Evolutionary conservation across 2,113 vertebrate genomes (phyloP).

Genomic region (Apaloderma vittatum): DNA sequence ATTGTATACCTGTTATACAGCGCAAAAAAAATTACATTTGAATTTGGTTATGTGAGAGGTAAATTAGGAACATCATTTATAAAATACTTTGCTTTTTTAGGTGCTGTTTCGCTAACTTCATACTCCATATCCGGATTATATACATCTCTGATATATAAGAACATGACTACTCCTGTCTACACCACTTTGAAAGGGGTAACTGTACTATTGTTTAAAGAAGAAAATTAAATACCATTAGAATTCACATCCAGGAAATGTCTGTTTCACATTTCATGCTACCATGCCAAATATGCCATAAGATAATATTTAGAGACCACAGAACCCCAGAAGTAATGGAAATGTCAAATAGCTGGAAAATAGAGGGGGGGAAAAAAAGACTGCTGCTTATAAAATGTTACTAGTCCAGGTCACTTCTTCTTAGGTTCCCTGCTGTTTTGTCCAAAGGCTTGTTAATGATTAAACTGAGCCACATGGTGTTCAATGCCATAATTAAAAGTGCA

Average conservation of each 20-base stretch:
- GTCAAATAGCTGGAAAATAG: not conserved
- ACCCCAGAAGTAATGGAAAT: slow-evolving; percentile 22
- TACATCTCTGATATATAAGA: slow-evolving; percentile 94
- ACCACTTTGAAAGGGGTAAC: slow-evolving; percentile 95
- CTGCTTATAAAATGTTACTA: slow-evolving; percentile 32
- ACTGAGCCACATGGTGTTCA: slow-evolving; percentile 30
- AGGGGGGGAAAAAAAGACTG: not conserved
- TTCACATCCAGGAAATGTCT: slow-evolving; percentile 24
- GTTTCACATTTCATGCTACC: not conserved
- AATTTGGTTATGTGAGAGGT: not conserved
- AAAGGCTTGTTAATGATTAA: slow-evolving; percentile 52
- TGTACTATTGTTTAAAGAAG: slow-evolving; percentile 29
- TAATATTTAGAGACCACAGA: slow-evolving; percentile 22
- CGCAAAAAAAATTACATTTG: not conserved
- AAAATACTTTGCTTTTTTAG: slow-evolving; percentile 75
- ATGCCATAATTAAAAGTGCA: slow-evolving; percentile 15
- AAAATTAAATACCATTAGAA: not conserved
- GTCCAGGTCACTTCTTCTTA: not conserved
- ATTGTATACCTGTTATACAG: not conserved
- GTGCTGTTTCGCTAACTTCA: slow-evolving; percentile 81
- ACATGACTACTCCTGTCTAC: slow-evolving; percentile 92
- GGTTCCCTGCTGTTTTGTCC: slow-evolving; percentile 23
- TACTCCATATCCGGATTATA: slow-evolving; percentile 89
- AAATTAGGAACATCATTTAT: not conserved
- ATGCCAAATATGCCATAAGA: slow-evolving; percentile 8